Evolutionary conservation across 2,888 invertebrate species (phyloP).

Genomic region (Eucera pruinosa): DNA sequence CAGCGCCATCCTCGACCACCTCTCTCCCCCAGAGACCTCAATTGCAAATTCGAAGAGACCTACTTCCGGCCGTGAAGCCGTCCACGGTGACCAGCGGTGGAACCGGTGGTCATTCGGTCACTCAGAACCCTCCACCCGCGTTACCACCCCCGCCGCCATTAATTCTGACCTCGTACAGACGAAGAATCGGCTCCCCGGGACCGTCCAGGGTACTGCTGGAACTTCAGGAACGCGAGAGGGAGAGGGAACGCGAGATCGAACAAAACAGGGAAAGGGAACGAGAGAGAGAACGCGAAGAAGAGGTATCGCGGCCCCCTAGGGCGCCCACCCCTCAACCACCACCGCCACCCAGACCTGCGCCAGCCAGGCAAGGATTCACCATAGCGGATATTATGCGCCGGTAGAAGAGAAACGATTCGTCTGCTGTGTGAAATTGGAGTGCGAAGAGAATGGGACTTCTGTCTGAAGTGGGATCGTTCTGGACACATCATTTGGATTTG

Average conservation of each 20-base stretch:
- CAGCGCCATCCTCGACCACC: slow-evolving; percentile 43
- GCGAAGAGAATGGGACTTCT: background rate
- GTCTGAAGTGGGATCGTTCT: background rate
- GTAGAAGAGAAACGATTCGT: slow-evolving; percentile 82
- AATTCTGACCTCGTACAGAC: slow-evolving; percentile 80
- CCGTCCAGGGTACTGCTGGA: slow-evolving; percentile 81
- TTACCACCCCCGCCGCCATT: slow-evolving; percentile 81
- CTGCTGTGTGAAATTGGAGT: slow-evolving; percentile 25
- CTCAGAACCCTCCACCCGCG: slow-evolving; percentile 77
- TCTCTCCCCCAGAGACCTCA: slow-evolving; percentile 85
- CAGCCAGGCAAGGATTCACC: slow-evolving; percentile 92
- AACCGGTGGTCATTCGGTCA: slow-evolving; percentile 76
- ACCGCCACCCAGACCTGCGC: slow-evolving; percentile 87
- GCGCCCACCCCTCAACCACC: slow-evolving; percentile 84
- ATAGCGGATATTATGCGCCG: slow-evolving; percentile 96
- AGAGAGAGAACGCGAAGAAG: slow-evolving; percentile 80
- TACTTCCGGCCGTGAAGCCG: slow-evolving; percentile 85
- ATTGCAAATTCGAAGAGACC: slow-evolving; percentile 91
- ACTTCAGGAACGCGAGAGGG: slow-evolving; percentile 81
- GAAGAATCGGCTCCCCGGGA: slow-evolving; percentile 81
- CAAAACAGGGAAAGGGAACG: slow-evolving; percentile 70
- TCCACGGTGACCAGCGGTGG: slow-evolving; percentile 82
- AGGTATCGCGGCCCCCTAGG: slow-evolving; percentile 81
- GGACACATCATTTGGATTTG: slow-evolving; percentile 14
- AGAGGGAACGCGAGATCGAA: slow-evolving; percentile 75